phyloP scores from a whole-genome alignment of 2,113 vertebrate species.

The Arenaria interpres region DNA sequence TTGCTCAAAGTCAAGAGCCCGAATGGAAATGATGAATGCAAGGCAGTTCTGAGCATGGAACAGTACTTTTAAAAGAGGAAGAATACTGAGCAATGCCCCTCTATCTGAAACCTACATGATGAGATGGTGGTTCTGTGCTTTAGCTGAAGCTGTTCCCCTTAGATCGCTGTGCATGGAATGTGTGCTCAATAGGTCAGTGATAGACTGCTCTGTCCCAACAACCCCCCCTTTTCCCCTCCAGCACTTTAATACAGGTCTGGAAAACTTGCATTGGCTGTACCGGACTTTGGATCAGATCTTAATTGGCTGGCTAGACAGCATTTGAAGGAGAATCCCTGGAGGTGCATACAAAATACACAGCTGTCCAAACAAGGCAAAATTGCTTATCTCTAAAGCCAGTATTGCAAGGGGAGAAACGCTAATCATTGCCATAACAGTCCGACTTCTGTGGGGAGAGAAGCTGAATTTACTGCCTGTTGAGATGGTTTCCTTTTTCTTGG shows the following conservation, averaged over 20 bases:
- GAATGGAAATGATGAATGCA: neutral
- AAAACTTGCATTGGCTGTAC: neutral
- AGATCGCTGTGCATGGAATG: neutral
- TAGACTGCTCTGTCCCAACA: neutral
- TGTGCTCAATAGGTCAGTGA: neutral
- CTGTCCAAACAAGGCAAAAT: neutral
- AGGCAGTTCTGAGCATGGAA: neutral
- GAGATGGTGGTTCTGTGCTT: neutral
- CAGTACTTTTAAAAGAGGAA: neutral
- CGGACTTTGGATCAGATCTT: neutral
- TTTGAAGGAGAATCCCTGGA: neutral
- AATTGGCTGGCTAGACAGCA: neutral
- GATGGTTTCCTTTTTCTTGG: neutral
- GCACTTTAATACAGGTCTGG: neutral
- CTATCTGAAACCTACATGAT: neutral
- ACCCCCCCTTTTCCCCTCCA: fast-evolving
- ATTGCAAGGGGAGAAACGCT: neutral
- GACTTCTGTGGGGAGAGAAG: neutral
- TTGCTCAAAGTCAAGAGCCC: neutral
- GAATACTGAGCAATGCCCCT: neutral
- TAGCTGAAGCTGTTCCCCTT: fast-evolving
- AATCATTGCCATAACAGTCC: neutral
- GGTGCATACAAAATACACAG: neutral
- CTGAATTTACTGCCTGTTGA: neutral
- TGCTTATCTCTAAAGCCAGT: neutral